Evolutionary conservation across 2,113 vertebrate species (phyloP), one percentile per base, ranked within the genome.

Genomic region (Anser brachyrhynchus): DNA sequence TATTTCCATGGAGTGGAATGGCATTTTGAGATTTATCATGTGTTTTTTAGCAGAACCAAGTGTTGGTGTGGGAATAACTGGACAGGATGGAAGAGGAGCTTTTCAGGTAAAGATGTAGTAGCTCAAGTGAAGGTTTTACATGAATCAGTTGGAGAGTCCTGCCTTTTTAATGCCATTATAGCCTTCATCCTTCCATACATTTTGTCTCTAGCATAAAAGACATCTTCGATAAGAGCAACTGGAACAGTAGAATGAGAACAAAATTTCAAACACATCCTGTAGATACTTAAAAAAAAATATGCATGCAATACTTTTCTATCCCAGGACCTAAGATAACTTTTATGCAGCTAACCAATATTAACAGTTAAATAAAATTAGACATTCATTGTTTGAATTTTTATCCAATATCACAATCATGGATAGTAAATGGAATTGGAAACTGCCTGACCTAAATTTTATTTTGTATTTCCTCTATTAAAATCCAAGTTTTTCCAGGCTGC

Each of bases 1-100:
- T 86, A 66, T 85, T 86, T 81, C 35, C 46, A 78, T 59, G 41
- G 35, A 58, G 44, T 43, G 8, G 28, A 85, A 92, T 28, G 52
- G 31, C 73, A 80, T 76, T 84, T 43, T 71, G 55, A 76, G 79
- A 96, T 96, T 88, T 92, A 93, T 76, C 51, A 37, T 28, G 77
- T 64, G 67, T 72, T 21, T 37, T 86, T 95, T 73, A 93, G 75
- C 51, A 74, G 58, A 44, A 54, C 4, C n/a, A 80, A 89, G 58
- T 39, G 39, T 15, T 62, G 51, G 31, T 22, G 18, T 72, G 62
- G 89, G 87, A 92, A 89, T 78, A 91, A 69, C 54, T 54, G 20
- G 55, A 78, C 83, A 90, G 51, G 37, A 64, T 11, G 11, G 70
- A 76, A 88, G 35, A 86, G 39, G 37, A 82, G 11, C 12, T 6